These are phyloP conservation scores for Galeruca laticollis DNA, from an alignment of 2,888 invertebrate genomes.

Conservation along the genomic window DNA sequence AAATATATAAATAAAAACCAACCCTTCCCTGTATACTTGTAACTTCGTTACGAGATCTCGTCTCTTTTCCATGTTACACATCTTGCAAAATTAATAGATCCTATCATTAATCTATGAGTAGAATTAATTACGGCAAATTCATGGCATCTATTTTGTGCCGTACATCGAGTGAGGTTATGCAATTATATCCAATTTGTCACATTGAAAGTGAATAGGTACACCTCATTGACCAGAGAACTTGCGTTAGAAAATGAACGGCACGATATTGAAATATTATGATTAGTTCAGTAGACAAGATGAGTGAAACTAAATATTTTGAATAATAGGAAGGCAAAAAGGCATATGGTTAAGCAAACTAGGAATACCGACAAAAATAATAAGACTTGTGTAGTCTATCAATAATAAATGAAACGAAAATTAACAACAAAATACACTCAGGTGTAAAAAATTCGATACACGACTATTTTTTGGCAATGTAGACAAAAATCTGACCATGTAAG, in stretches of 20 bases:
- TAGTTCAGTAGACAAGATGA: not conserved
- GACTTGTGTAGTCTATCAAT: too few species aligned
- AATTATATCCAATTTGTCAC: slow-evolving; percentile 34
- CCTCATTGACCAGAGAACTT: slow-evolving; percentile 28
- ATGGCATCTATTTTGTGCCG: slow-evolving; percentile 33
- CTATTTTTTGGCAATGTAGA: too few species aligned
- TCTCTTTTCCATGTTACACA: not conserved
- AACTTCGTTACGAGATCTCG: not conserved
- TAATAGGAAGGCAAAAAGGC: too few species aligned
- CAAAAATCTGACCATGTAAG: too few species aligned
- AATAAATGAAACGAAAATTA: too few species aligned
- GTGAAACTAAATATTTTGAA: too few species aligned
- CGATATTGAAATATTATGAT: slow-evolving; percentile 27
- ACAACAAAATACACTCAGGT: too few species aligned
- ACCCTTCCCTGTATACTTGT: not conserved
- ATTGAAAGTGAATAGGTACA: slow-evolving; percentile 20
- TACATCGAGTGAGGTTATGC: slow-evolving; percentile 39
- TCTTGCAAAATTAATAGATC: slow-evolving; percentile 10
- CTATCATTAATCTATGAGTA: slow-evolving; percentile 31
- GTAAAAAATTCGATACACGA: too few species aligned
- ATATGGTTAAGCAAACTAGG: too few species aligned
- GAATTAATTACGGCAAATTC: slow-evolving; percentile 39
- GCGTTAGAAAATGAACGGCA: slow-evolving; percentile 2
- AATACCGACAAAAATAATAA: too few species aligned
- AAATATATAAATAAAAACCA: too few species aligned